Evolutionary conservation across 2,888 invertebrate species (phyloP).

Genomic region (Apodemia zela): DNA sequence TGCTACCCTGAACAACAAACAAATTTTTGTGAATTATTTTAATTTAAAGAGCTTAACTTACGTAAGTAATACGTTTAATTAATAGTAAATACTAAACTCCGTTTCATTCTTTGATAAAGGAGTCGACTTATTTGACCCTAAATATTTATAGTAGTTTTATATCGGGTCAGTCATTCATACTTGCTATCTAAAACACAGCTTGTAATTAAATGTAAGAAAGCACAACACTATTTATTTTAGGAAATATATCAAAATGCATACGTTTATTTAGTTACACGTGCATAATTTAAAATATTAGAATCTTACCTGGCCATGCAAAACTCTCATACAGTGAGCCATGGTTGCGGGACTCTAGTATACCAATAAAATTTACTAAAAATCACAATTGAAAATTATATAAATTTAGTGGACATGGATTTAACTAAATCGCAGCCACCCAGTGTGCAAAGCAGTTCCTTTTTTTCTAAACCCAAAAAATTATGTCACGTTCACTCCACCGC

Average conservation of each 20-base stretch:
- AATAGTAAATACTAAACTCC: not conserved
- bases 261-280: conserved; percentile 37
- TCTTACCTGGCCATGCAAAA: conserved; percentile 88
- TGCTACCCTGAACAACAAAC: conserved; percentile 70
- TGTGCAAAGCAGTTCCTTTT: conserved; percentile 40
- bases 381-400: conserved; percentile 43
- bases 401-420: conserved; percentile 65
- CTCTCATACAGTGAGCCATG: conserved; percentile 89
- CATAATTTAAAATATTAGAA: conserved; percentile 36
- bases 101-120: not conserved
- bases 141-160: conserved; percentile 40
- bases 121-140: conserved; percentile 28
- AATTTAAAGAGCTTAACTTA: not conserved
- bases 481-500: conserved; percentile 41
- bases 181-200: conserved; percentile 31
- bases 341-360: conserved; percentile 68
- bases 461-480: conserved; percentile 29
- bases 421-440: conserved; percentile 41
- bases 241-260: conserved; percentile 8
- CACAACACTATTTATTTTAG: not conserved
- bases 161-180: conserved; percentile 55
- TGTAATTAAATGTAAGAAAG: not conserved
- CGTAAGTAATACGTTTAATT: not conserved
- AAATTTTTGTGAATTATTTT: conserved; percentile 7
- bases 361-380: conserved; percentile 41